These are phyloP conservation scores for Rhinichthys klamathensis DNA, from an alignment of 2,113 vertebrate genomes.

Conservation along the genomic window DNA sequence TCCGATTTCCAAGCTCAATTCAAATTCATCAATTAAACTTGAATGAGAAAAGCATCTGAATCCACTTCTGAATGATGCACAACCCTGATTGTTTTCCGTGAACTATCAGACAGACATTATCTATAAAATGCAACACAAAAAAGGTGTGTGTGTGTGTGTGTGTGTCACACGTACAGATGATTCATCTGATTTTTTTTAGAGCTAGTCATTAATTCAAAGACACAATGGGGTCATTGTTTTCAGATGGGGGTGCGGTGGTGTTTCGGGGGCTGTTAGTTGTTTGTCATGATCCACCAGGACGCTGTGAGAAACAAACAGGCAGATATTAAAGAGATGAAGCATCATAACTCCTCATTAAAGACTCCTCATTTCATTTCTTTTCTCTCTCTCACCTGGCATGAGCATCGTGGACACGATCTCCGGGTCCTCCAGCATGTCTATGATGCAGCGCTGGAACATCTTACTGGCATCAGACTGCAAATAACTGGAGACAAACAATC, in stretches of 20 bases:
- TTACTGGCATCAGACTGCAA: slow-evolving; percentile 88
- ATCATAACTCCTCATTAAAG: background rate
- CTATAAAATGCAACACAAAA: slow-evolving; percentile 25
- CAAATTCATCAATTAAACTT: background rate
- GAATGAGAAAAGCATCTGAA: background rate
- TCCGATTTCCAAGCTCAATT: background rate
- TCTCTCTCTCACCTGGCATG: slow-evolving; percentile 82
- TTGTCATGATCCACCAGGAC: slow-evolving; percentile 96
- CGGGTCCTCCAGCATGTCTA: slow-evolving; percentile 86
- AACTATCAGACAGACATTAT: background rate
- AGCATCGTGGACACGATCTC: slow-evolving; percentile 91
- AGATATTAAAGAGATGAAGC: slow-evolving; percentile 24
- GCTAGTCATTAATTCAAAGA: slow-evolving; percentile 14
- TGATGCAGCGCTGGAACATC: slow-evolving; percentile 86
- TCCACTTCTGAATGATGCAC: slow-evolving; percentile 19
- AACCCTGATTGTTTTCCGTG: background rate
- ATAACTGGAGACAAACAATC: slow-evolving; percentile 76
- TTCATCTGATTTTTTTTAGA: slow-evolving; percentile 1
- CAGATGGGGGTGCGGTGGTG: slow-evolving; percentile 10
- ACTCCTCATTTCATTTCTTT: background rate
- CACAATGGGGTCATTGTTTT: slow-evolving; percentile 8
- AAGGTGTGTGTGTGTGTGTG: background rate
- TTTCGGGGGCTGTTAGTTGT: slow-evolving; percentile 78
- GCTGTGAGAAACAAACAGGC: slow-evolving; percentile 74
- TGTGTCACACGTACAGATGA: background rate